Evolutionary conservation across 2,113 vertebrate genomes (phyloP).

Genomic region (Bungarus multicinctus): DNA sequence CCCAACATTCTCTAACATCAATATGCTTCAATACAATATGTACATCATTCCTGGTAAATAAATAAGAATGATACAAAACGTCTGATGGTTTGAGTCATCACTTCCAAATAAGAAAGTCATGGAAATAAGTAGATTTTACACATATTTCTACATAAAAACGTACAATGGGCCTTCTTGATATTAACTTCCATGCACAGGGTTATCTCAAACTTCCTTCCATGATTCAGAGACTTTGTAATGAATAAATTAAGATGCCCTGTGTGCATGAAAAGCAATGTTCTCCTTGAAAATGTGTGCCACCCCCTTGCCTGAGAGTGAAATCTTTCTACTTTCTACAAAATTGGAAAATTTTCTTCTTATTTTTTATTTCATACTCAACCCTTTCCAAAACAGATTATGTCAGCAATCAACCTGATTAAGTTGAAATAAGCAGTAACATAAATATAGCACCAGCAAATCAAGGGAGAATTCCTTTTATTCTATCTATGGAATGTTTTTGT

Average conservation of each 20-base stretch:
- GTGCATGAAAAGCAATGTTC: not conserved
- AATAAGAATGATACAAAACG: conserved; percentile 31
- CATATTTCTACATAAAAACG: not conserved
- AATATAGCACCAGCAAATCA: conserved; percentile 24
- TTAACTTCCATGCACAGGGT: not conserved
- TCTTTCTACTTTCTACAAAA: not conserved
- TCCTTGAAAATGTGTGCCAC: not conserved
- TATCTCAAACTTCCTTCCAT: not conserved
- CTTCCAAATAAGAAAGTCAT: not conserved
- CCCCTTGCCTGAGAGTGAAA: not conserved
- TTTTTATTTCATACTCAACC: conserved; percentile 23
- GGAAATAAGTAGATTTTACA: not conserved
- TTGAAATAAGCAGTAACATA: conserved; percentile 29
- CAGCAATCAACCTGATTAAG: conserved; percentile 12
- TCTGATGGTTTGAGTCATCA: not conserved
- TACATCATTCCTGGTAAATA: conserved; percentile 16
- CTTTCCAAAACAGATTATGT: not conserved
- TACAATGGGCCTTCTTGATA: not conserved
- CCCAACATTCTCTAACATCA: not conserved
- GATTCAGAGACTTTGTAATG: not conserved
- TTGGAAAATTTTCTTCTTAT: conserved; percentile 7
- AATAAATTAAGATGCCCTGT: not conserved
- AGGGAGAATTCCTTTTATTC: not conserved
- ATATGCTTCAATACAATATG: not conserved
- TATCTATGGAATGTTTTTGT: conserved; percentile 7